phyloP scores from a whole-genome alignment of 2,113 vertebrate species.

The Nothobranchius kuhntae region DNA sequence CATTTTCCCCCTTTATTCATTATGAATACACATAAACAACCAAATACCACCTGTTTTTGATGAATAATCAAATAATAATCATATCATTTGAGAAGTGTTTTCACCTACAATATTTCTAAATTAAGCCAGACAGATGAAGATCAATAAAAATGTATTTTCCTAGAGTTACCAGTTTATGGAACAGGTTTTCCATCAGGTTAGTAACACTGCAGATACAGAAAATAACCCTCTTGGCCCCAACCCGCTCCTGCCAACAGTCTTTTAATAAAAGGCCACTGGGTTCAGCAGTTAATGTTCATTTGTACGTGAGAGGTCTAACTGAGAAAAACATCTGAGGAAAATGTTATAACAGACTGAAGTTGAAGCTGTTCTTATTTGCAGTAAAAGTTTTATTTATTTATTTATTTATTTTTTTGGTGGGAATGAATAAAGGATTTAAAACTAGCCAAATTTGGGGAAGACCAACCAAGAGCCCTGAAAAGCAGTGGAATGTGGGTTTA shows the following conservation, averaged over 20 bases:
- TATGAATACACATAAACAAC: too few species aligned
- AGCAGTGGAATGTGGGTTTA: slow-evolving; percentile 63
- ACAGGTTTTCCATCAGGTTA: not conserved
- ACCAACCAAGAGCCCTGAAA: slow-evolving; percentile 44
- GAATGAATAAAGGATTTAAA: slow-evolving; percentile 21
- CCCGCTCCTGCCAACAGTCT: slow-evolving; percentile 24
- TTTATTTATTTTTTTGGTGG: slow-evolving; percentile 14
- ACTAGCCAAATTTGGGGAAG: slow-evolving; percentile 34
- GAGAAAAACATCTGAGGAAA: not conserved
- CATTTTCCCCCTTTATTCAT: too few species aligned
- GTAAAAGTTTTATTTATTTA: slow-evolving; percentile 5
- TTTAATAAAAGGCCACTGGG: slow-evolving; percentile 19
- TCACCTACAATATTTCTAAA: too few species aligned
- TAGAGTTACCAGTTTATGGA: not conserved
- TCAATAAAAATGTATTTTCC: not conserved
- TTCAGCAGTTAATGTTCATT: slow-evolving; percentile 4
- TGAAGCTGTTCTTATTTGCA: too few species aligned
- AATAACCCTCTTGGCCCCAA: slow-evolving; percentile 15
- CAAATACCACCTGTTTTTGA: too few species aligned
- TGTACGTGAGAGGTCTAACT: slow-evolving; percentile 4
- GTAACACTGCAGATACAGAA: slow-evolving; percentile 16
- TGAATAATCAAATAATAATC: too few species aligned
- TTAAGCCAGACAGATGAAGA: too few species aligned
- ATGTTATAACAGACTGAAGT: too few species aligned
- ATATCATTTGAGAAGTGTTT: too few species aligned